A percentile compares a stretch with the other conserved stretches of the same genome.
phyloP scores from a whole-genome alignment of 1,140 invertebrate genomes.

The Ladona fulva region DNA sequence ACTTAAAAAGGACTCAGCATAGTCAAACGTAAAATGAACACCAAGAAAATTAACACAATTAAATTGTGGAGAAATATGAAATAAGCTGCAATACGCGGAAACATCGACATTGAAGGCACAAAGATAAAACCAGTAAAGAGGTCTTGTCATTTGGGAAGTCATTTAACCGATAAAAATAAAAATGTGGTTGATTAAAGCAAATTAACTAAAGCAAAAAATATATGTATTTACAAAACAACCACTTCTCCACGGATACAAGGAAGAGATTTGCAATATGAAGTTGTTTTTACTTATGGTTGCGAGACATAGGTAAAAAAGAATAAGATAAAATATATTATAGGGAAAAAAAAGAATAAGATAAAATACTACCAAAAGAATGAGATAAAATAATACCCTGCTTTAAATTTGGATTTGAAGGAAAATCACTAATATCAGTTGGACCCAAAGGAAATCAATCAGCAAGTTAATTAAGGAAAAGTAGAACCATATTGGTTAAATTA shows the following conservation, averaged over 20 bases:
- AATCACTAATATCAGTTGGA: neutral
- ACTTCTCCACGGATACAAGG: neutral
- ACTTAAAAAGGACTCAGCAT: no score
- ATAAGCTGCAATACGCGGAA: neutral
- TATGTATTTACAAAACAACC: neutral
- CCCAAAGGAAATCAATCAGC: neutral
- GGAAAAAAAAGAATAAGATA: no score
- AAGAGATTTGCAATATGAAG: neutral
- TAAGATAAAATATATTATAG: no score
- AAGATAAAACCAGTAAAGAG: neutral
- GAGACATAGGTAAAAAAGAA: neutral
- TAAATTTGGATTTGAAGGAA: neutral
- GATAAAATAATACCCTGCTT: neutral
- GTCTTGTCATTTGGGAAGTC: neutral
- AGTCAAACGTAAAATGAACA: no score
- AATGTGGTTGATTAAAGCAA: neutral
- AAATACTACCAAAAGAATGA: no score
- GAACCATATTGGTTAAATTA: neutral
- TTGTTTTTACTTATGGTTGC: neutral
- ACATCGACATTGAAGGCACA: neutral
- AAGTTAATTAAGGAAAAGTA: neutral
- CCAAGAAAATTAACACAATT: neutral
- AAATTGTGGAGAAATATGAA: neutral
- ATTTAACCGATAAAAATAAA: neutral
- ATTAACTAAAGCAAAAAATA: neutral